A percentile compares a stretch with the other conserved stretches of the same genome.
phyloP scores from a whole-genome alignment of 64 coral and sea anemone species.

The Porites australiensis region DNA sequence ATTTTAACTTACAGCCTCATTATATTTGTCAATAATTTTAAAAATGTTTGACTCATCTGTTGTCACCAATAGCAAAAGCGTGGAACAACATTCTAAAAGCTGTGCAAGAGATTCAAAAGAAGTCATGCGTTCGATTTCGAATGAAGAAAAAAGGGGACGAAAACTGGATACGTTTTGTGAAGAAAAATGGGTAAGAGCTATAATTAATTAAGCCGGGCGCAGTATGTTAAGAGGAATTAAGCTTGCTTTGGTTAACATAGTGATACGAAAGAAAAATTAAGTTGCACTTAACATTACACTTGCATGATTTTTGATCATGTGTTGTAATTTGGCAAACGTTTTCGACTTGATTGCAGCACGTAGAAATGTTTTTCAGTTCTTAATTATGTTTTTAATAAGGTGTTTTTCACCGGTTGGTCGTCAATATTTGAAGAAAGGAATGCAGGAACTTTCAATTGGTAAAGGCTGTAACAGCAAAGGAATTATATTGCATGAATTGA shows the following conservation, averaged over 20 bases:
- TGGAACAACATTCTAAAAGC: conserved; percentile 3
- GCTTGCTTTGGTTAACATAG: too few relatives aligned
- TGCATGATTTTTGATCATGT: too few relatives aligned
- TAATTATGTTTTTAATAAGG: background rate
- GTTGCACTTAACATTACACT: too few relatives aligned
- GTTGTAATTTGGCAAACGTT: too few relatives aligned
- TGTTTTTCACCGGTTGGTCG: conserved; percentile 63
- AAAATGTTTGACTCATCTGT: background rate
- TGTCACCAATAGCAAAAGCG: background rate
- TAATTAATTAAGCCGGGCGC: background rate
- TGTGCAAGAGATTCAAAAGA: conserved; percentile 4
- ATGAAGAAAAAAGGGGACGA: background rate
- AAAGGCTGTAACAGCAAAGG: conserved; percentile 42
- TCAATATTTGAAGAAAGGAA: background rate
- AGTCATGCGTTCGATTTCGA: conserved; percentile 52
- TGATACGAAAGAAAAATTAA: too few relatives aligned
- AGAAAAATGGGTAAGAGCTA: conserved; percentile 48
- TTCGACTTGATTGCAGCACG: too few relatives aligned
- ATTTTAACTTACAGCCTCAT: too few relatives aligned
- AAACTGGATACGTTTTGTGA: conserved; percentile 52
- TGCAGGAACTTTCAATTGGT: conserved; percentile 57
- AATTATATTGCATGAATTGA: conserved; percentile 59
- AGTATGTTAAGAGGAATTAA: too few relatives aligned
- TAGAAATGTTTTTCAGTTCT: too few relatives aligned
- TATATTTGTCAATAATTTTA: background rate